Conservation (phyloP, 1,140 invertebrate genomes). For the Globodera ellingtonae region DNA sequence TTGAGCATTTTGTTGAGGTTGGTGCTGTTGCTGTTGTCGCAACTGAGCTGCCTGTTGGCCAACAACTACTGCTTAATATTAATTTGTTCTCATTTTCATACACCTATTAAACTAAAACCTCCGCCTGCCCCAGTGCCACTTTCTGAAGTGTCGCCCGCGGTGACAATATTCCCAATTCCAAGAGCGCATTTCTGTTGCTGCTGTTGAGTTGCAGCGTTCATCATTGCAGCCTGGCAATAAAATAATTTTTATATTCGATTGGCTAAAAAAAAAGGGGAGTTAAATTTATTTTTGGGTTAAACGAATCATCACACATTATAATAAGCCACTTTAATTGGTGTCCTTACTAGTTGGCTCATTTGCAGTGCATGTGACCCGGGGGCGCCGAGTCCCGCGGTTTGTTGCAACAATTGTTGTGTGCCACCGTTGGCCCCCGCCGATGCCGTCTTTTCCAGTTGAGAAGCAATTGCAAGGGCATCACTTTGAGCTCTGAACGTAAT, state of each 20-base stretch:
- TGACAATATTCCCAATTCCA: not conserved
- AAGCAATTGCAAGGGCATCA: slow-evolving; percentile 18
- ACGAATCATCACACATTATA: too few species aligned
- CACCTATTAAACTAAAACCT: not conserved
- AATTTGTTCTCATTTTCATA: not conserved
- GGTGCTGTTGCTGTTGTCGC: slow-evolving; percentile 8
- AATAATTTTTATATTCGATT: not conserved
- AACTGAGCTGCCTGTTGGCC: not conserved
- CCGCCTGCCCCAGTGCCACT: slow-evolving; percentile 14
- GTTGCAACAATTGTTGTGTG: slow-evolving; percentile 13
- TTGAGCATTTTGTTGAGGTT: slow-evolving; percentile 6
- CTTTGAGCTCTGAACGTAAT: slow-evolving; percentile 12
- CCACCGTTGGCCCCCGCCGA: not conserved
- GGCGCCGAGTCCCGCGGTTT: not conserved
- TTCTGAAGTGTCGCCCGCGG: not conserved
- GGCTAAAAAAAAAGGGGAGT: not conserved
- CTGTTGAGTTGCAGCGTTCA: slow-evolving; percentile 19
- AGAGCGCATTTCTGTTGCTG: slow-evolving; percentile 11
- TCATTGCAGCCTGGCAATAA: slow-evolving; percentile 15
- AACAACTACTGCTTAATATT: not conserved
- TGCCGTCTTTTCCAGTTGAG: slow-evolving; percentile 6
- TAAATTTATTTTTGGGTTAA: not conserved
- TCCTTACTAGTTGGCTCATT: slow-evolving; percentile 24
- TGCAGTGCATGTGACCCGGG: slow-evolving; percentile 10
- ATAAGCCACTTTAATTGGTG: not conserved